These are phyloP conservation scores for Hirundo rustica DNA, from an alignment of 2,797 vertebrate genomes.

Conservation along the genomic window DNA sequence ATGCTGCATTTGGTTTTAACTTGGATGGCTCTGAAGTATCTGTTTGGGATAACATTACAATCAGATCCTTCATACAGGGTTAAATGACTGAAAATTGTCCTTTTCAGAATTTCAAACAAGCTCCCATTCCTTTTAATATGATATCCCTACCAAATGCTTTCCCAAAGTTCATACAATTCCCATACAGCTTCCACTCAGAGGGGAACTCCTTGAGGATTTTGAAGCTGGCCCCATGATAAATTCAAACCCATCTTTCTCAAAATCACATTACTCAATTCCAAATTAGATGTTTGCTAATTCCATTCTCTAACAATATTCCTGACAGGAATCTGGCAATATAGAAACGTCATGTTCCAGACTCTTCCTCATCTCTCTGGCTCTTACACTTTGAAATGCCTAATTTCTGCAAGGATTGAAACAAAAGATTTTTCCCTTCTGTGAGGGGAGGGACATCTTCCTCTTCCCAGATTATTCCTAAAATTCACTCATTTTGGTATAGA, in stretches of 20 bases:
- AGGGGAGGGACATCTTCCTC: slow-evolving; percentile 9
- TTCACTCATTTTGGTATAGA: slow-evolving; percentile 27
- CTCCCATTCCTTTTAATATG: not conserved
- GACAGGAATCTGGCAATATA: not conserved
- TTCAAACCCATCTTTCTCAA: not conserved
- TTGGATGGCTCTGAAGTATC: not conserved
- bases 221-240: not conserved
- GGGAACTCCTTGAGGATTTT: not conserved
- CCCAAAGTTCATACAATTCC: not conserved
- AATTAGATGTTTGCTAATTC: not conserved
- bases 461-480: slow-evolving; percentile 10
- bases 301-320: not conserved
- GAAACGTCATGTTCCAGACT: not conserved
- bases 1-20: not conserved
- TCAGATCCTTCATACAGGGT: not conserved
- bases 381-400: not conserved
- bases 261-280: not conserved
- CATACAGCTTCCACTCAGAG: not conserved
- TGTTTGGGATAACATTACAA: not conserved
- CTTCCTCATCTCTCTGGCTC: not conserved
- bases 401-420: not conserved
- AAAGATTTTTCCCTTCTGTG: not conserved
- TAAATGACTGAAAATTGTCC: not conserved
- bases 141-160: not conserved
- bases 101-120: not conserved